Percentiles rank a stretch among this genome's conserved stretches.
Evolutionary conservation across 2,888 invertebrate species (phyloP).

Genomic region (Homarus gammarus): DNA sequence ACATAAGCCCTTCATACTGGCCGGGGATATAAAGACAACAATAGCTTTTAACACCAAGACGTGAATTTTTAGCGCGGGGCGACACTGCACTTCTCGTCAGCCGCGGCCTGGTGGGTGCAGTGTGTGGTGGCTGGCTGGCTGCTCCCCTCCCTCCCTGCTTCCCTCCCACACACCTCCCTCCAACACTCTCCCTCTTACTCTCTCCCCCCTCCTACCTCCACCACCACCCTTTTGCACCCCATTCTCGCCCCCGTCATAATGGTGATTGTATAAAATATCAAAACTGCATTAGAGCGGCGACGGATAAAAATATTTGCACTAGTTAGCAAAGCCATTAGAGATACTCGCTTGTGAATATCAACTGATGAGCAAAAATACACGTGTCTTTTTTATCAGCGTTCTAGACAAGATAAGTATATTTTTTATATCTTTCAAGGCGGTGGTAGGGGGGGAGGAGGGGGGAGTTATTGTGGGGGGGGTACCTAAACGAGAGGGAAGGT

Average conservation of each 20-base stretch:
- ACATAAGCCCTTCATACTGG: background rate
- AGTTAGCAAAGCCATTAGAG: slow-evolving; percentile 70
- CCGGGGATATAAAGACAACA: background rate
- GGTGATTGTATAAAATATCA: slow-evolving; percentile 68
- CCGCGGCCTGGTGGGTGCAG: background rate
- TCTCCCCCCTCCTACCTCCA: background rate
- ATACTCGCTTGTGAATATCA: slow-evolving; percentile 68
- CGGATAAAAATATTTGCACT: slow-evolving; percentile 70
- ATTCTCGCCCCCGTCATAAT: slow-evolving; percentile 45
- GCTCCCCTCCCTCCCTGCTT: background rate
- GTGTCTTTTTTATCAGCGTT: slow-evolving; percentile 46
- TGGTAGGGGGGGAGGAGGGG: too few relatives aligned
- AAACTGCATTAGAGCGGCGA: slow-evolving; percentile 64
- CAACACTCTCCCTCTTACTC: background rate
- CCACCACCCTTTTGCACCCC: background rate
- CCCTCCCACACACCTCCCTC: background rate
- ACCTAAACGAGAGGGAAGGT: slow-evolving; percentile 54
- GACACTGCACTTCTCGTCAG: background rate
- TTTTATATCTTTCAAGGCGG: slow-evolving; percentile 45
- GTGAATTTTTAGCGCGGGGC: background rate
- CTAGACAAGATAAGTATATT: slow-evolving; percentile 53
- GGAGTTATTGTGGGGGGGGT: slow-evolving; percentile 62
- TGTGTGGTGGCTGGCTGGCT: background rate
- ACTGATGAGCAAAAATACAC: slow-evolving; percentile 66
- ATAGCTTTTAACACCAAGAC: background rate